Percentiles rank a stretch among this genome's conserved stretches.
Evolutionary conservation across 2,113 vertebrate genomes (phyloP).

Genomic region (Indicator maculatus): DNA sequence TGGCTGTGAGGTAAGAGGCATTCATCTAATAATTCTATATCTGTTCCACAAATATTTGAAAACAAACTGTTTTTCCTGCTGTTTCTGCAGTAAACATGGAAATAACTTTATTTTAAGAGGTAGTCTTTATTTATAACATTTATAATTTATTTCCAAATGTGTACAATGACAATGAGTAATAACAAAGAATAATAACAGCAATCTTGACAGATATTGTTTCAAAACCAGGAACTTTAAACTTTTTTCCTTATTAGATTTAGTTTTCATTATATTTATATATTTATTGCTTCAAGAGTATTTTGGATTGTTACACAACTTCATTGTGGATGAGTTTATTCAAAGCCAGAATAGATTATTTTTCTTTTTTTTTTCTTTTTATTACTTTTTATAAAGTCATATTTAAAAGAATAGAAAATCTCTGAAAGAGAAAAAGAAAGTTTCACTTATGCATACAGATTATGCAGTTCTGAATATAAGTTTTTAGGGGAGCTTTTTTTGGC

Average conservation of each 20-base stretch:
- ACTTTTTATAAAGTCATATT: neutral
- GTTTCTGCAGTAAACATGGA: neutral
- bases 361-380: neutral
- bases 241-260: neutral
- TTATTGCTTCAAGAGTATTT: neutral
- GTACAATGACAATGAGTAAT: no score
- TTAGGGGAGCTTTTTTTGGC: neutral
- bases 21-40: neutral
- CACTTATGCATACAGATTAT: neutral
- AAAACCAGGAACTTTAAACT: neutral
- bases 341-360: neutral
- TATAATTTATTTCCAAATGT: neutral
- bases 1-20: neutral
- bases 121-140: neutral
- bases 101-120: neutral
- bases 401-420: neutral
- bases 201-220: neutral
- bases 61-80: rapidly evolving
- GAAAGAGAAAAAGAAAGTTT: slow-evolving; percentile 14
- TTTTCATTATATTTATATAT: neutral
- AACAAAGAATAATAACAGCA: neutral
- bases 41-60: neutral
- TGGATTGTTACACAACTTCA: neutral
- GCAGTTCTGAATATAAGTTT: neutral
- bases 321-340: neutral